Percentiles rank a stretch among this genome's conserved stretches.
phyloP scores from a whole-genome alignment of 1,140 invertebrate species.

The Temnothorax curvispinosus region DNA sequence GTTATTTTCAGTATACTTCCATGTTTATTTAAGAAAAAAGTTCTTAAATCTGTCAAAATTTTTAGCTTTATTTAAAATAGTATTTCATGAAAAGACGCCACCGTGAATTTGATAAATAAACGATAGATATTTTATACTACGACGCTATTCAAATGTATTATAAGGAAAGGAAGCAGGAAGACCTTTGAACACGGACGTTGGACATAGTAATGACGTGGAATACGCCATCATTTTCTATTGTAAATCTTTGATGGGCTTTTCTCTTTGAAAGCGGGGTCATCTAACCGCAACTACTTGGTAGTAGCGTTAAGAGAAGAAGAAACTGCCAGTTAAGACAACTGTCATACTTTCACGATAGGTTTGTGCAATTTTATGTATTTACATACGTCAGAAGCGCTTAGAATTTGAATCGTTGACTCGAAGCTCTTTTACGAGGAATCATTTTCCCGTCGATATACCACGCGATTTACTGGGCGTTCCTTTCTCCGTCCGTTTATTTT shows the following conservation, averaged over 20 bases:
- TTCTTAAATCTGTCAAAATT: neutral
- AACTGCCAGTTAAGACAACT: conserved; percentile 7
- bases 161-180: neutral
- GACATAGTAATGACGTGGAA: conserved; percentile 22
- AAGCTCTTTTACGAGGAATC: conserved; percentile 2
- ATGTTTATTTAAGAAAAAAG: neutral
- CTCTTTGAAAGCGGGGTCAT: conserved; percentile 46
- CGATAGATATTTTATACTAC: neutral
- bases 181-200: conserved; percentile 16
- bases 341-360: conserved; percentile 37
- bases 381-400: neutral
- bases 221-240: conserved; percentile 42
- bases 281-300: conserved; percentile 22
- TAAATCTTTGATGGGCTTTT: conserved; percentile 46
- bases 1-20: neutral
- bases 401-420: neutral
- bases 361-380: conserved; percentile 33
- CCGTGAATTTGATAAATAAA: neutral
- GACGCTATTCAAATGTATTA: neutral
- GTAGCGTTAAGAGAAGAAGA: conserved; percentile 5
- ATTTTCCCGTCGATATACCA: neutral
- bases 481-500: neutral
- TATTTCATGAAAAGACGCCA: neutral
- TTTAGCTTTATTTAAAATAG: neutral
- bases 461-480: neutral